Evolutionary conservation across 2,888 invertebrate species (phyloP), one percentile per base, ranked within the genome.

Genomic region (Lamellibrachia columna): DNA sequence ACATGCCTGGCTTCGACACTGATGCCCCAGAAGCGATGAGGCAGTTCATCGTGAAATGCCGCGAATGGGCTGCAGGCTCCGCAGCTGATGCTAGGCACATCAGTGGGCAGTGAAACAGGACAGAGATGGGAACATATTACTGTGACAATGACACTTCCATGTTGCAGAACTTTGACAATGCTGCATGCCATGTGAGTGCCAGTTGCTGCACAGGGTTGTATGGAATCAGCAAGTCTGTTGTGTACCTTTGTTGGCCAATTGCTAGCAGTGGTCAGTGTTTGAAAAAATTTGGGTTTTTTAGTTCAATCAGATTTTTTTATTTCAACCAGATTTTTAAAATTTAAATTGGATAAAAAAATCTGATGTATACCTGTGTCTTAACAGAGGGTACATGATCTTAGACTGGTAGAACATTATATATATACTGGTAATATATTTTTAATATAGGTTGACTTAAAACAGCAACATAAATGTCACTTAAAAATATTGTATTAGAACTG

Each of bases 1-100:
- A 96, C 93, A 94, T 97, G 90, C 95, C 95, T 58, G 97, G 96
- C 11, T 96, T 97, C 94, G 96, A 97, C 93, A 94, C 96, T 2
- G 95, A 95, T 7, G 96, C 96, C 1, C 96, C 96, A 28, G 95
- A 96, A 93, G 94, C 96, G 53, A 95, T 97, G 93, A 94, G n/a
- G 2, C 22, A 75, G 15, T 75, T 75, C n/a, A 22, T 75, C 75
- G n/a, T 75, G 75, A 15, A 75, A 3, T 11, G 75, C 15, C n/a
- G 75, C 75, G n/a, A 60, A 6, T 75, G 75, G 40, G 40, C 40
- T 40, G 40, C 40, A 75, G 75, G 22, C 75, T 15, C 6, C 4
- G 22, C 22, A 22, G 22, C n/a, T 75, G n/a, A 75, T 40, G 40
- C 22, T 75, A n/a, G 75, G 22, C n/a, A 6, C n/a, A 11, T 58